These are phyloP conservation scores for Hirudinaria manillensis DNA, from an alignment of 2,888 invertebrate species.

Conservation along the genomic window DNA sequence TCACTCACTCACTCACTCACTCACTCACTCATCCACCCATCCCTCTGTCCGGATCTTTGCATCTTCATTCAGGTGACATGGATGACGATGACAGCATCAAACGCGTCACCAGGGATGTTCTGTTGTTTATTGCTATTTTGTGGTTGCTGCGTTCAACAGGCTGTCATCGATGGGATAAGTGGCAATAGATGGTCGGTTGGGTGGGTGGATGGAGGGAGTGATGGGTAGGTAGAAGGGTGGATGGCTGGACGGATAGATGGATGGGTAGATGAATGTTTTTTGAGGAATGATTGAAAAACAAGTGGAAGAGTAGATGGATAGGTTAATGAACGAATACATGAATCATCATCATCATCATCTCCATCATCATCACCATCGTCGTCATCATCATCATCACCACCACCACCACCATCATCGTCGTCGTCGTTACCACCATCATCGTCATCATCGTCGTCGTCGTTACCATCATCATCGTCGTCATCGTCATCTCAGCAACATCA, in stretches of 20 bases:
- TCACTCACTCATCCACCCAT: no score
- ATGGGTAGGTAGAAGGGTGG: background rate
- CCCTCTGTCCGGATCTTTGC: no score
- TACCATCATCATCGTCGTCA: slow-evolving; percentile 22
- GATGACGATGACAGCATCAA: background rate
- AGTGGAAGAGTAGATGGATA: no score
- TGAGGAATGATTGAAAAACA: no score
- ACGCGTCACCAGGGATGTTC: no score
- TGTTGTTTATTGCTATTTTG: no score
- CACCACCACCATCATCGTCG: background rate
- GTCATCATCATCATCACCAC: slow-evolving; percentile 12
- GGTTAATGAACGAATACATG: no score
- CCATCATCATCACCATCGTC: slow-evolving; percentile 21
- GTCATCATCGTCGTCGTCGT: slow-evolving; percentile 6
- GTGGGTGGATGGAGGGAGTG: background rate
- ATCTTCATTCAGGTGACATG: background rate
- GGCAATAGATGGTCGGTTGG: background rate
- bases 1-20: no score
- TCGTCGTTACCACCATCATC: slow-evolving; percentile 11
- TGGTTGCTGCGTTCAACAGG: no score
- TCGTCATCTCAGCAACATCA: slow-evolving; percentile 18
- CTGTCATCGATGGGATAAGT: no score
- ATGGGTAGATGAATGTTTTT: no score
- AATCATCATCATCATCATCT: slow-evolving; percentile 12
- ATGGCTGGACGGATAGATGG: no score